Evolutionary conservation across 2,888 invertebrate genomes (phyloP).

Genomic region (Yponomeuta plumbellus): DNA sequence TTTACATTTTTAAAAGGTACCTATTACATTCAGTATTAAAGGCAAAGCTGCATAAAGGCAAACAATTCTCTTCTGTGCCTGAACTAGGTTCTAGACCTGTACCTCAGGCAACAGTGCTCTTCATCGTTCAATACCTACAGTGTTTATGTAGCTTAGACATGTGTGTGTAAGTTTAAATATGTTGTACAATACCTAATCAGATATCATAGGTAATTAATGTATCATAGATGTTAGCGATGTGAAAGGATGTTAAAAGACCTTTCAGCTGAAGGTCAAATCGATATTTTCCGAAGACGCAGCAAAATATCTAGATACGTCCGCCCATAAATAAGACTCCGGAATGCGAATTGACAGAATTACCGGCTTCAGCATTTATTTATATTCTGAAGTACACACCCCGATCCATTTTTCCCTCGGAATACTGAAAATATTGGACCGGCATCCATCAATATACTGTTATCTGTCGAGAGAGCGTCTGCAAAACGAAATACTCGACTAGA

Average conservation of each 20-base stretch:
- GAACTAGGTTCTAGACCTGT: not conserved
- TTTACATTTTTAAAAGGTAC: too few species aligned
- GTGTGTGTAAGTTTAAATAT: too few species aligned
- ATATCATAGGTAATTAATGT: too few species aligned
- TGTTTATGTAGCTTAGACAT: too few species aligned
- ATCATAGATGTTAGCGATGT: too few species aligned
- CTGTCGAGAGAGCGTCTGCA: not conserved
- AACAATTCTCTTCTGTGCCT: too few species aligned
- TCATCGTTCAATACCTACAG: too few species aligned
- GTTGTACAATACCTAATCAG: too few species aligned
- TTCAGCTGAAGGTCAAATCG: not conserved
- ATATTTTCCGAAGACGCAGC: not conserved
- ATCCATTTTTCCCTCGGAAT: not conserved
- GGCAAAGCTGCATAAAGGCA: too few species aligned
- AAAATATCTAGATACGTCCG: not conserved
- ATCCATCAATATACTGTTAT: constrained; percentile 5
- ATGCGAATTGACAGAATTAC: constrained; percentile 8
- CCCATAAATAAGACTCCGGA: not conserved
- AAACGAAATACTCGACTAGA: not conserved
- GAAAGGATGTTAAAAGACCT: not conserved
- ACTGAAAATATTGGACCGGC: not conserved
- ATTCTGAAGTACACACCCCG: not conserved
- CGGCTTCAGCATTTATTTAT: constrained; percentile 7
- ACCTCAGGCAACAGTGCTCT: too few species aligned
- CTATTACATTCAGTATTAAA: too few species aligned